phyloP scores from a whole-genome alignment of 2,797 vertebrate species.

The Chelon labrosus region DNA sequence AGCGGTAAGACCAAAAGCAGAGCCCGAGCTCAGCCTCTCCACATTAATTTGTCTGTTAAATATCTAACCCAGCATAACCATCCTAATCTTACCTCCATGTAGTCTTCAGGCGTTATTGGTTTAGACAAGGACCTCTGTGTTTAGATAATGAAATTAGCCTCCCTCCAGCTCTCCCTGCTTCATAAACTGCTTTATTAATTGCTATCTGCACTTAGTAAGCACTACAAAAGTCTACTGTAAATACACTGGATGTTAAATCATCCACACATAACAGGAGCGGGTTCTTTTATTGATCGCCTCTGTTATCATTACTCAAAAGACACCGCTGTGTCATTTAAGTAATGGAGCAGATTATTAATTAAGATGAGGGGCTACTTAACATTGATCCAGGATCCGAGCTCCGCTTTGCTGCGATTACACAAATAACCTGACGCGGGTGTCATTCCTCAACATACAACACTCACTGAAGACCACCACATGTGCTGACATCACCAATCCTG shows the following conservation, averaged over 20 bases:
- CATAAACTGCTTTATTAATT: conserved; percentile 61
- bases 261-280: conserved; percentile 30
- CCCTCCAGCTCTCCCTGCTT: conserved; percentile 16
- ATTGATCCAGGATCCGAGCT: conserved; percentile 67
- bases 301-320: conserved; percentile 55
- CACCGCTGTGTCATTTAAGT: conserved; percentile 64
- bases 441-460: conserved; percentile 37
- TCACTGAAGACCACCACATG: conserved; percentile 59
- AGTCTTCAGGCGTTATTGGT: conserved; percentile 17
- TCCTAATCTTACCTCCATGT: conserved; percentile 20
- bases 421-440: conserved; percentile 54
- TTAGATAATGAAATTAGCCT: conserved; percentile 52
- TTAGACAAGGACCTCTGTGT: conserved; percentile 40
- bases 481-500: conserved; percentile 74
- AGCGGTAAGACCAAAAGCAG: conserved; percentile 22
- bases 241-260: conserved; percentile 51
- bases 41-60: conserved; percentile 16
- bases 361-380: conserved; percentile 65
- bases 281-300: conserved; percentile 53
- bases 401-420: conserved; percentile 50
- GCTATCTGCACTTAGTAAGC: conserved; percentile 43
- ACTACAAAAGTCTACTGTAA: conserved; percentile 48
- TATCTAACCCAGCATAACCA: conserved; percentile 34
- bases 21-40: conserved; percentile 3
- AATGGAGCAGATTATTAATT: conserved; percentile 73